Percentiles rank a stretch among this genome's conserved stretches.
phyloP scores from a whole-genome alignment of 2,888 invertebrate genomes.

The Noctua janthina region DNA sequence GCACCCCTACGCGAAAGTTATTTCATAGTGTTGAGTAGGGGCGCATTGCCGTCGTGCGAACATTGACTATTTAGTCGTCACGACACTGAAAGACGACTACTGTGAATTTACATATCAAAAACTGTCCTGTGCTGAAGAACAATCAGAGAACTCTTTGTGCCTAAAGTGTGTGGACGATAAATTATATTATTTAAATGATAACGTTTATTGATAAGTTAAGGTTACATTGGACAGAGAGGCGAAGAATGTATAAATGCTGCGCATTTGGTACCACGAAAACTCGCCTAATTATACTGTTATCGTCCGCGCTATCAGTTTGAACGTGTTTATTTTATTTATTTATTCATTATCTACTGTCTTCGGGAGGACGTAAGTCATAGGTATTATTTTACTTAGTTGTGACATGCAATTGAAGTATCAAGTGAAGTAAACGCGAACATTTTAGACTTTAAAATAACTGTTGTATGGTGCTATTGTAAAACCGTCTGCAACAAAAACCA shows the following conservation, averaged over 20 bases:
- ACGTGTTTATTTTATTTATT: slow-evolving; percentile 68
- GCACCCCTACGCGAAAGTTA: slow-evolving; percentile 94
- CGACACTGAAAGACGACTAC: slow-evolving; percentile 52
- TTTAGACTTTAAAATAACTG: slow-evolving; percentile 11
- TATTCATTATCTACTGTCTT: slow-evolving; percentile 61
- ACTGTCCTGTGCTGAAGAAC: slow-evolving; percentile 63
- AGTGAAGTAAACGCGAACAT: slow-evolving; percentile 44
- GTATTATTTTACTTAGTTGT: slow-evolving; percentile 57
- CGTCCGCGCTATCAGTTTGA: slow-evolving; percentile 65
- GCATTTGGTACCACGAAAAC: slow-evolving; percentile 68
- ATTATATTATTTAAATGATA: slow-evolving; percentile 75
- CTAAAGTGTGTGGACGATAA: slow-evolving; percentile 73
- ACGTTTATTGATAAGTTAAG: slow-evolving; percentile 74
- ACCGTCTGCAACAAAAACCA: slow-evolving; percentile 11
- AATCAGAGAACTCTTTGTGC: slow-evolving; percentile 73
- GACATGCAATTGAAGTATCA: slow-evolving; percentile 30
- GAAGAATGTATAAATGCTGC: slow-evolving; percentile 67
- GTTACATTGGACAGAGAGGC: slow-evolving; percentile 67
- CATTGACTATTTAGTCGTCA: slow-evolving; percentile 51
- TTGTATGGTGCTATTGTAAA: slow-evolving; percentile 37
- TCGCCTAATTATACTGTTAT: slow-evolving; percentile 69
- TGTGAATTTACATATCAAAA: slow-evolving; percentile 65
- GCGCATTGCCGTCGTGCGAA: slow-evolving; percentile 48
- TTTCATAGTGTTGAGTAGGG: slow-evolving; percentile 77
- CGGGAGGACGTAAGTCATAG: slow-evolving; percentile 55